Percentiles rank a stretch among this genome's conserved stretches.
Conservation (phyloP, 2,113 vertebrate genomes). For the Salvelinus namaycush region DNA sequence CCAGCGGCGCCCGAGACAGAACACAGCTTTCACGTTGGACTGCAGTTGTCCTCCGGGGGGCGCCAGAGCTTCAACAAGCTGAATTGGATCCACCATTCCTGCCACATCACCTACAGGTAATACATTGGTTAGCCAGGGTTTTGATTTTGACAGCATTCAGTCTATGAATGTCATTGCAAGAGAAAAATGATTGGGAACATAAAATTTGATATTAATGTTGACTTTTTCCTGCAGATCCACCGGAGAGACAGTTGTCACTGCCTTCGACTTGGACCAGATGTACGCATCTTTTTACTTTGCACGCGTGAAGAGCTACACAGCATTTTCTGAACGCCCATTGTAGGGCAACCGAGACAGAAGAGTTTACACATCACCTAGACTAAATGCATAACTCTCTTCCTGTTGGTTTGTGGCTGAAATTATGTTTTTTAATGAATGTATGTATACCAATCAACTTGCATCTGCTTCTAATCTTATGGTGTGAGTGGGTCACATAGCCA, state of each 20-base stretch:
- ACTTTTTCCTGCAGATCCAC: conserved; percentile 75
- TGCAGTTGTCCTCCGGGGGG: conserved; percentile 90
- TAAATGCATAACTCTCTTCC: conserved; percentile 22
- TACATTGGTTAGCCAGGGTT: conserved; percentile 15
- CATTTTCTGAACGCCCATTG: conserved; percentile 90
- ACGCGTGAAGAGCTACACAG: conserved; percentile 96
- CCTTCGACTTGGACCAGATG: conserved; percentile 96
- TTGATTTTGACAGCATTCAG: background rate
- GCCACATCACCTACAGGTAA: conserved; percentile 92
- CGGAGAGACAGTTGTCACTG: conserved; percentile 90
- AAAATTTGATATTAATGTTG: background rate
- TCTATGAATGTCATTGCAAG: background rate
- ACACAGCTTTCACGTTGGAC: conserved; percentile 92
- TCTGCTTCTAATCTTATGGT: conserved; percentile 19
- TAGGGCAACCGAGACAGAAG: conserved; percentile 56
- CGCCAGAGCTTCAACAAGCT: conserved; percentile 93
- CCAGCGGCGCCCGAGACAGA: conserved; percentile 85
- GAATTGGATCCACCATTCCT: conserved; percentile 96
- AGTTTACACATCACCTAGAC: conserved; percentile 21
- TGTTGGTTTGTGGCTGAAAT: conserved; percentile 51
- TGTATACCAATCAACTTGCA: conserved; percentile 19
- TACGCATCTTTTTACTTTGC: conserved; percentile 95
- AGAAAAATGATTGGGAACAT: background rate
- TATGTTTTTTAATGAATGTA: conserved; percentile 41
- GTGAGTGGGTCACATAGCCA: background rate